Base-by-base conservation (phyloP, 2,797 vertebrate genomes). In the Enteromius radiatus region DNA sequence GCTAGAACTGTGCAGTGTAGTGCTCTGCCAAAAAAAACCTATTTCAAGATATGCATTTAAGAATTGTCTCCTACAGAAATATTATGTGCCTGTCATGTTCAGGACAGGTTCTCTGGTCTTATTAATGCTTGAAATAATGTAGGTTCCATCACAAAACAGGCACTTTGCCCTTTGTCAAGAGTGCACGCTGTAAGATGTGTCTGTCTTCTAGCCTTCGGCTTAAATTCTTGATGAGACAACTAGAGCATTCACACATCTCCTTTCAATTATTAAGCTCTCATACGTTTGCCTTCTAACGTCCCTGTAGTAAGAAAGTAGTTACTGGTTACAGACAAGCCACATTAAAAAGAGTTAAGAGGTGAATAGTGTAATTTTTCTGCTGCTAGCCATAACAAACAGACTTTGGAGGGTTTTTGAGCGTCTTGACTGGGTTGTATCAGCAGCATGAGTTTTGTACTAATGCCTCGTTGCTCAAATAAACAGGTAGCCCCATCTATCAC, bases 261-360 rank as follows among this genome's bases (percentile, higher is more conserved):
- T 84, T 81, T 71, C 85, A 87, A 86, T 90, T 79, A 90, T 90
- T 75, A 84, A 86, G 87, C 86, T 90, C 82, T 90, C 85, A 86
- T 87, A 84, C 74, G 85, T 81, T 56, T 84, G 63, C 52, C 74
- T 76, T 59, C 68, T 61, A 84, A 79, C 63, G 26, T 82, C 21
- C 70, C 41, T 68, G 56, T 43, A 67, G 74, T 56, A 21, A 54
- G 9, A 52, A 47, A 70, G n/a, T 31, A 31, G 68, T 63, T 26
- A 2, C 54, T 73, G 52, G 23, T 79, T 69, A 8, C 31, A 68
- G 64, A 47, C 52, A 68, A 56, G n/a, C 17, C 23, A 41, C 64
- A 68, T 69, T 17, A 38, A 54, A 52, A 5, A 59, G 33, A n/a
- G 52, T n/a, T 56, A 31, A 31, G 41, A 21, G 19, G 33, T 80